A percentile compares a stretch with the other conserved stretches of the same genome.
These are phyloP conservation scores for Drosophila greeni DNA, from an alignment of 2,888 invertebrate genomes.

Conservation along the genomic window DNA sequence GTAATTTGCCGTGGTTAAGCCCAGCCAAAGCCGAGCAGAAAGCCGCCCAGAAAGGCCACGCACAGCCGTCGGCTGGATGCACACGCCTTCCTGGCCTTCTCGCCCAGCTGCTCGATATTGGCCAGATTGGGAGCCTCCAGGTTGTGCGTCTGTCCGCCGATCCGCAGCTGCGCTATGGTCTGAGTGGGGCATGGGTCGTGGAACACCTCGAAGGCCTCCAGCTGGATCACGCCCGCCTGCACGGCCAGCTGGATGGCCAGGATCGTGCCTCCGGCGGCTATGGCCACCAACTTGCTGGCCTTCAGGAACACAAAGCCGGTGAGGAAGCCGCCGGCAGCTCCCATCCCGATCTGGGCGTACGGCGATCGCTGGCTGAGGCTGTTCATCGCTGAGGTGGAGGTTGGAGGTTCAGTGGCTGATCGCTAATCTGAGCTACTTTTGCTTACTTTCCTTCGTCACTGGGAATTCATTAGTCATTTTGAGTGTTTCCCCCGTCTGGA, in stretches of 20 bases:
- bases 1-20: constrained; percentile 27
- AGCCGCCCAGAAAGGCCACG: constrained; percentile 50
- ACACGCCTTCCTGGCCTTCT: constrained; percentile 5
- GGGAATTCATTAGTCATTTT: constrained; percentile 28
- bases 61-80: constrained; percentile 37
- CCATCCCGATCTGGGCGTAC: constrained; percentile 48
- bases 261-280: constrained; percentile 34
- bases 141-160: neutral
- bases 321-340: constrained; percentile 41
- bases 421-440: constrained; percentile 16
- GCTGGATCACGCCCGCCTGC: constrained; percentile 28
- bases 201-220: constrained; percentile 4
- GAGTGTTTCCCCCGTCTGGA: neutral
- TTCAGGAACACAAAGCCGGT: constrained; percentile 43
- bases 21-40: constrained; percentile 54
- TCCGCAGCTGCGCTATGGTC: neutral
- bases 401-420: neutral
- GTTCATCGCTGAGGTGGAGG: constrained; percentile 22
- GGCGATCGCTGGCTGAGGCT: constrained; percentile 43
- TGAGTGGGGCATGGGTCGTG: neutral
- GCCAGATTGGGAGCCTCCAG: neutral
- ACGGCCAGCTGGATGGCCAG: constrained; percentile 42
- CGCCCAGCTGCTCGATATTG: neutral
- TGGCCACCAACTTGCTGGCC: constrained; percentile 46
- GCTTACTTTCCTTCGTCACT: constrained; percentile 47